Evolutionary conservation across 1,140 invertebrate genomes (phyloP), one percentile per base, ranked within the genome.

Genomic region (Lepidurus apus): DNA sequence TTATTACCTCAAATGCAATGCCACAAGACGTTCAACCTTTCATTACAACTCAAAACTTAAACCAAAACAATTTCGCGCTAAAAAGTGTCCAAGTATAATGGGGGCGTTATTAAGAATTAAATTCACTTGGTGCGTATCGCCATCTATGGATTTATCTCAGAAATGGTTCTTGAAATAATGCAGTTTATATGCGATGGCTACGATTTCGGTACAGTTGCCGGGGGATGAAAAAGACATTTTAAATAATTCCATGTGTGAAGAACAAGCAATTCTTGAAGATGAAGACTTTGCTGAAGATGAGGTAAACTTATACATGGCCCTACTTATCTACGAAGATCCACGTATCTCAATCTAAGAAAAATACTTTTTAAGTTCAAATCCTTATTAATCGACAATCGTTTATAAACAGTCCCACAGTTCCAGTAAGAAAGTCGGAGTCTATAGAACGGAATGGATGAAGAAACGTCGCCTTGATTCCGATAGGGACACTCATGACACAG

Each of bases 391-490:
- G 11, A 53, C 0, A 65, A 11, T 77, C 42, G n/a, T 11, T 26
- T 77, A 47, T 42, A 77, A 53, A 77, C 17, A 79, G 78, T 74
- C 75, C 7, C 78, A 74, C 34, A 75, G 75, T 75, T 79, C 73
- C 45, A 77, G 79, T 42, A 93, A 91, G 82, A 95, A 95, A 85
- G 85, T 96, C 81, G 94, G 95, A 84, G 91, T 91, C 9, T 95
- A 93, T 83, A 96, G 96, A 85, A 92, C 92, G 78, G 89, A 90
- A 44, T 95, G 93, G 89, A 90, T 94, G 82, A 88, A 91, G 24
- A 92, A 91, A 82, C 87, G 87, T 78, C 89, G 90, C 80, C 86
- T 88, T 79, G 88, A 89, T 73, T 81, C 88, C 42, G 89, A 89
- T 82, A 88, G 88, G 80, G 89, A 87, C 65, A 84, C 83, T 3